Conservation (phyloP, 2,113 vertebrate species). For the Talpa occidentalis region DNA sequence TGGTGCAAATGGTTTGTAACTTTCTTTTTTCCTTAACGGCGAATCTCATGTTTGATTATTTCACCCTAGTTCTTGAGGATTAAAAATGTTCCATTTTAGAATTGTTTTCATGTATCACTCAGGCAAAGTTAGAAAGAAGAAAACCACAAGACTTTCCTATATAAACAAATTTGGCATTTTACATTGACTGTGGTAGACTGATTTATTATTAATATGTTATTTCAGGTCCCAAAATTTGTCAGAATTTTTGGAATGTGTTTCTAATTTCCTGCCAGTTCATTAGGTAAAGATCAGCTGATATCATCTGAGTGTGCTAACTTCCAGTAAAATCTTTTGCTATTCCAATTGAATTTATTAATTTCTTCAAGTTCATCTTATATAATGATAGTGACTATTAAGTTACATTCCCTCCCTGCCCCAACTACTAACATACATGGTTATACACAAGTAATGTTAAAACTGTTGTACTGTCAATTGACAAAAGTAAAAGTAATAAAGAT, state of each 20-base stretch:
- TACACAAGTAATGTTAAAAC: background rate
- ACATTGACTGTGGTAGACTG: background rate
- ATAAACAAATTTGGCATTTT: background rate
- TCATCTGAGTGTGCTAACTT: background rate
- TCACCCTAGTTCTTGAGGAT: background rate
- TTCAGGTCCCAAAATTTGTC: background rate
- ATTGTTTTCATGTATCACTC: background rate
- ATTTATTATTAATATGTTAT: background rate
- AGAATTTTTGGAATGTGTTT: conserved; percentile 9
- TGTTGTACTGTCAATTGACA: background rate
- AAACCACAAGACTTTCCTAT: background rate
- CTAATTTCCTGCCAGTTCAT: background rate
- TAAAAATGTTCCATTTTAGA: background rate
- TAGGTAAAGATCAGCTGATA: background rate
- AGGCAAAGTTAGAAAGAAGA: background rate
- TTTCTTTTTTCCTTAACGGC: background rate
- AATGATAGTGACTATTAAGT: background rate
- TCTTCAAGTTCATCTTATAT: background rate
- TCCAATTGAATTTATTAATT: conserved; percentile 3
- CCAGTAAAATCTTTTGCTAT: background rate
- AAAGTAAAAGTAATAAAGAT: background rate
- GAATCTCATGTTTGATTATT: background rate
- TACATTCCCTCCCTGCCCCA: background rate
- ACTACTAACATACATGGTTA: background rate
- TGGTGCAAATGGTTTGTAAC: background rate